Evolutionary conservation across 2,888 invertebrate species (phyloP), one percentile per base, ranked within the genome.

Genomic region (Myathropa florea): DNA sequence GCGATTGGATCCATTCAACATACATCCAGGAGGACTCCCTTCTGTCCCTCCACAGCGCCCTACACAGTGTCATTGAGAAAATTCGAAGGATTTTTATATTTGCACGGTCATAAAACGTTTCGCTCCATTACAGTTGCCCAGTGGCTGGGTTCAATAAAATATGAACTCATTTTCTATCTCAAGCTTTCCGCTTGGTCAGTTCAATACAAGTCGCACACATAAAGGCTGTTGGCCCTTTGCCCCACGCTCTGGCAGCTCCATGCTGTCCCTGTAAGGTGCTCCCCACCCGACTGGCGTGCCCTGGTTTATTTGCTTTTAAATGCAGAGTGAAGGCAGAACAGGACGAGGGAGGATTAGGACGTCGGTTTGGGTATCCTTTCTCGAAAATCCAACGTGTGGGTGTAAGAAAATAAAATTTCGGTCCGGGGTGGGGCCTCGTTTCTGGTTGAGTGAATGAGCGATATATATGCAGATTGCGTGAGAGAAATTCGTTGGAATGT

Each of bases 101-200:
- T 83, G 82, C 73, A 83, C 65, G 71, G 75, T 73, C 75, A 86
- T 86, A 78, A 79, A 86, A 82, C 82, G 78, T 64, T 86, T 82
- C 82, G 78, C 78, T 75, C 86, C 78, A 86, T 86, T 86, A 82
- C 78, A 82, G 72, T 79, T 82, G 82, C 78, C 86, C 79, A 79
- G 75, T 82, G 79, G 65, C 63, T 83, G 65, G 67, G 65, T 78
- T 86, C 78, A 78, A 79, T 86, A 86, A 86, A 83, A 83, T 86
- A 86, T 78, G 86, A 86, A 86, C 82, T 86, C 86, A 82, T 82
- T 82, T 86, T 86, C 86, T 86, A 86, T 86, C 86, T 86, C 60
- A 57, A 82, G 82, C 71, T 83, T 86, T 86, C 86, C 86, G 82
- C 86, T 83, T 83, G 86, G 86, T 82, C 82, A 79, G 82, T 75